Base-by-base conservation (phyloP, 92 coral and sea anemone species). In the Umimayanthus chanpuru region DNA sequence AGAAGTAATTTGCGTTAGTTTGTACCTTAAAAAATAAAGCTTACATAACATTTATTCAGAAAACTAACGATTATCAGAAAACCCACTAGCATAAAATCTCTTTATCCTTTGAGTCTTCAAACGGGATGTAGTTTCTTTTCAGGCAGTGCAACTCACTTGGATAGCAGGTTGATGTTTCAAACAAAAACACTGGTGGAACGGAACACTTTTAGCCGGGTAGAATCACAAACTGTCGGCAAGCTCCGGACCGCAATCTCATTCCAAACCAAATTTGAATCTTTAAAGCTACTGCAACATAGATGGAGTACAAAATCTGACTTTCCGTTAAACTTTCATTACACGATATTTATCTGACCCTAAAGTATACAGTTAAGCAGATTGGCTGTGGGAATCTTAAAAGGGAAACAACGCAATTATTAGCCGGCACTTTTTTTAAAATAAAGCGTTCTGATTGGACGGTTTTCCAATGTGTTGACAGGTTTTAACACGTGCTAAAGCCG, bases 371-470 rank as follows among this genome's bases (percentile, higher is more conserved):
- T 25, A 23, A 68, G 32, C 6, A 41, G 15, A 5, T 82, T 68
- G 39, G 14, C 68, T 67, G 41, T 70, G 66, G 78, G 47, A 83
- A 83, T 68, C 36, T 64, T 44, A 43, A 66, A 47, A 40, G 55
- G 76, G 76, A 82, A 82, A 82, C 49, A 82, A 67, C 76, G 65
- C 77, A 43, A 82, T 82, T 81, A 25, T 28, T 12, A n/a, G n/a
- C n/a, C n/a, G n/a, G 12, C 43, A 20, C 43, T 16, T 83, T 36
- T 83, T 40, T 28, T 50, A 44, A 8, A 68, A 14, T 5, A 18
- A 47, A 41, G 87, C 26, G 71, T 10, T 83, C 65, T 70, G 87
- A 49, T 83, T 83, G 87, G 87, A 23, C 76, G 3, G 44, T 44
- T 83, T 83, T 26, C 8, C 3, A 2, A 47, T 4, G 28, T 12